Percentiles rank a stretch among this genome's conserved stretches.
phyloP scores from a whole-genome alignment of 64 coral and sea anemone species.

The Hydrozoanthus tunicans region DNA sequence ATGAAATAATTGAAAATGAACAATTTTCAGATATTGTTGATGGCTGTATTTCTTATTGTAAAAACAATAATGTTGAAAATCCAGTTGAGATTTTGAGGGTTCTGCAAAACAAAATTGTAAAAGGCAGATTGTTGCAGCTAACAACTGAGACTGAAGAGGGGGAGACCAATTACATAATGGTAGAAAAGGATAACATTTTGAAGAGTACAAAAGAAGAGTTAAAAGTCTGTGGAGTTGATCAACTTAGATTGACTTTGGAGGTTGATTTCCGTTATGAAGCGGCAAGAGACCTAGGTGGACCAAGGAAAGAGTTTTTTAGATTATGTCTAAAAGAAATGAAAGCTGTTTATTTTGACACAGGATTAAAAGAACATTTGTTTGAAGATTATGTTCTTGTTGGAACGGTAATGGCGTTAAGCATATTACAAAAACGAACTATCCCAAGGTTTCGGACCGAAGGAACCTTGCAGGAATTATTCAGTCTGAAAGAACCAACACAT shows the following conservation, averaged over 20 bases:
- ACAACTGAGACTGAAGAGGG: conserved; percentile 57
- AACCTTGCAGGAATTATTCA: conserved; percentile 52
- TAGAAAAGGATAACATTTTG: conserved; percentile 62
- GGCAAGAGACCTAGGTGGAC: conserved; percentile 56
- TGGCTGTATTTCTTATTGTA: conserved; percentile 55
- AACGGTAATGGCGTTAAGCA: conserved; percentile 49
- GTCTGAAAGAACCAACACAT: conserved; percentile 36
- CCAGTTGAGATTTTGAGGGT: conserved; percentile 65
- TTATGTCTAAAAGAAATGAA: conserved; percentile 66
- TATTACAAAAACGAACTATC: conserved; percentile 66
- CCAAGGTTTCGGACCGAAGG: conserved; percentile 54
- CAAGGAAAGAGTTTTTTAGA: conserved; percentile 63
- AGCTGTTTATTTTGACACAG: conserved; percentile 60
- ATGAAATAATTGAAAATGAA: conserved; percentile 34
- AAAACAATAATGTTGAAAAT: conserved; percentile 60
- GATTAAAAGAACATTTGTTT: conserved; percentile 47
- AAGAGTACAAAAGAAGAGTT: conserved; percentile 70
- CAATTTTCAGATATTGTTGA: conserved; percentile 37
- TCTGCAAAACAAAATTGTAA: conserved; percentile 47
- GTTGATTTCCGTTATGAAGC: conserved; percentile 58
- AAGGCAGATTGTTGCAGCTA: conserved; percentile 54
- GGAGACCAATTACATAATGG: conserved; percentile 64
- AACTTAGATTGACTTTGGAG: conserved; percentile 44
- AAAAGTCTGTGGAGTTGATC: conserved; percentile 14
- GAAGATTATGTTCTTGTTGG: conserved; percentile 51